Base-by-base conservation (phyloP, 2,797 vertebrate genomes). In the Varecia variegata region DNA sequence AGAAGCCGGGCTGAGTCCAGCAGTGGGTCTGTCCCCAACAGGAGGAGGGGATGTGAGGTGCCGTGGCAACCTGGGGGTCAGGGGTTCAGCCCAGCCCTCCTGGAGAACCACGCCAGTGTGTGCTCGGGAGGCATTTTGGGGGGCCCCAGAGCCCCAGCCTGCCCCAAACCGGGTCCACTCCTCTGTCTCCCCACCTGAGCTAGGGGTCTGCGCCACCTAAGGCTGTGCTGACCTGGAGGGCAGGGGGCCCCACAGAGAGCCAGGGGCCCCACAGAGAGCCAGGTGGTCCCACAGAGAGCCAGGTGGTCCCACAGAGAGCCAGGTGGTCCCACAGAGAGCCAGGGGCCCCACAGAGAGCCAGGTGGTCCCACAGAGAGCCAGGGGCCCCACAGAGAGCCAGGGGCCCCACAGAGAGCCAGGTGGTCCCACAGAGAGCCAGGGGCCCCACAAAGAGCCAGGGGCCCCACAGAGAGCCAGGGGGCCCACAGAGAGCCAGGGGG, bases 21-120 rank as follows among this genome's bases (percentile, higher is more conserved):
- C 54, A 25, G 18, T 23, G 38, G 25, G 30, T 38, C 8, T 18
- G 10, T 87, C 68, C 30, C 58, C 27, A 23, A 17, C 8, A 25
- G 10, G n/a, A 80, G 77, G 6, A 8, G 56, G 30, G 65, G 12
- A n/a, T 7, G 18, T 11, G 32, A 40, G 54, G 52, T 27, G 0
- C 32, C 0, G 0, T 5, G 2, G 45, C 11, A 17, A 52, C 27
- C 60, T 4, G 0, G 1, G 30, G 73, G n/a, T n/a, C 10, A 13
- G 15, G 45, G 21, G 52, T 52, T 70, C 62, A 14, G 30, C 30
- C 21, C 87, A 18, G 14, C 38, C 58, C 21, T 20, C 20, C 50
- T 14, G 38, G 65, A 20, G 62, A 67, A 20, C 3, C 1, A 35
- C 18, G 4, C n/a, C 65, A 20, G 7, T 8, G 17, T n/a, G 65